These are phyloP conservation scores for Manis crassicaudata DNA, from an alignment of 2,797 vertebrate species.

Conservation along the genomic window DNA sequence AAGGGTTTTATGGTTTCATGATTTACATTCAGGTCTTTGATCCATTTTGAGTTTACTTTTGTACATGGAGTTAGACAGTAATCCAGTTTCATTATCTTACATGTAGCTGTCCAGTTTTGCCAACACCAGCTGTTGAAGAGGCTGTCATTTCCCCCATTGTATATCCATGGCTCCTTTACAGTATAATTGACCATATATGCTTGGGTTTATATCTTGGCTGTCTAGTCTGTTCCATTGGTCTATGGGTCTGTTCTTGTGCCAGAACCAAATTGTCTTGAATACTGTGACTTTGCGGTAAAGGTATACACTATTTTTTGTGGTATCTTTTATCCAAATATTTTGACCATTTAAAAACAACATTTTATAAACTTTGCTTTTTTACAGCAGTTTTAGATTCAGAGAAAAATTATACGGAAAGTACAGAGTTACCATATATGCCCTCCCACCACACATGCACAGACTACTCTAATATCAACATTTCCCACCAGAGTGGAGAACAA, in stretches of 20 bases:
- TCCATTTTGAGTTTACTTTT: background rate
- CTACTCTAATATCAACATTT: no score
- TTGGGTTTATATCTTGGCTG: background rate
- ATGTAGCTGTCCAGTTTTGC: background rate
- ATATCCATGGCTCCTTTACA: background rate
- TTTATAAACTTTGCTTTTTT: no score
- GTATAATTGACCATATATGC: background rate
- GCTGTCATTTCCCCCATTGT: background rate
- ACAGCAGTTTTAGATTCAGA: no score
- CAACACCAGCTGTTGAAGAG: background rate
- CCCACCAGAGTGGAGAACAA: no score
- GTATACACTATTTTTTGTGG: no score
- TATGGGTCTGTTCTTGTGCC: background rate
- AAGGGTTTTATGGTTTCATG: background rate
- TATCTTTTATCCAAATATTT: no score
- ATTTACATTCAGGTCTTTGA: background rate
- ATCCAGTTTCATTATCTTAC: background rate
- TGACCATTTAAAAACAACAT: no score
- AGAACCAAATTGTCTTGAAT: background rate
- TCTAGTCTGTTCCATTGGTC: background rate
- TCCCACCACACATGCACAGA: no score
- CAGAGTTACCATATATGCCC: no score
- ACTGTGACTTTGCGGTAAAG: background rate
- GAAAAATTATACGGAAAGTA: no score
- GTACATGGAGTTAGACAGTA: background rate